These are phyloP conservation scores for Seladonia tumulorum DNA, from an alignment of 2,888 invertebrate species.

Conservation along the genomic window DNA sequence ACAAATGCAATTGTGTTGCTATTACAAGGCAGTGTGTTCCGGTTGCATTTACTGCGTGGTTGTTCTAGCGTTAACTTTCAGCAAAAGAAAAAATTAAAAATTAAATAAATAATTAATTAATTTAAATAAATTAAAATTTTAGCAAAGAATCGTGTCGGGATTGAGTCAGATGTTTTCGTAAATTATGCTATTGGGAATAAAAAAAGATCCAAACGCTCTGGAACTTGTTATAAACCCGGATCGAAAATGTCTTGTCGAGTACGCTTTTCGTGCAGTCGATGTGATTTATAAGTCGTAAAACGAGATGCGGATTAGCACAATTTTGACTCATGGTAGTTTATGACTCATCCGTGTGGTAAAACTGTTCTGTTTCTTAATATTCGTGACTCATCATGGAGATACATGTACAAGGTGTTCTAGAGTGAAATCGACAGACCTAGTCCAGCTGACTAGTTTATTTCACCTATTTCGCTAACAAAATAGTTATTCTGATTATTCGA, in stretches of 20 bases:
- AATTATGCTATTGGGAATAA: not conserved
- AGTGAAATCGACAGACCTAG: not conserved
- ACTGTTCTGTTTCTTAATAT: conserved; percentile 6
- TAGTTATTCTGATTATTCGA: not conserved
- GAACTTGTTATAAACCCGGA: not conserved
- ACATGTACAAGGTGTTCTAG: not conserved
- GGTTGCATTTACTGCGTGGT: too few relatives aligned
- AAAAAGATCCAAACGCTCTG: not conserved
- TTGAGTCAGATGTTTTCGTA: too few relatives aligned
- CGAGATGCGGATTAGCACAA: not conserved
- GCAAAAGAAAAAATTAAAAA: too few relatives aligned
- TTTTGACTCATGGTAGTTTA: not conserved
- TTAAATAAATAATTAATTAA: too few relatives aligned
- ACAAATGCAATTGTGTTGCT: too few relatives aligned
- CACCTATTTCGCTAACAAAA: not conserved
- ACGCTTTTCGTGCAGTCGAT: not conserved
- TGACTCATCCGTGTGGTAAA: not conserved
- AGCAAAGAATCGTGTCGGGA: too few relatives aligned
- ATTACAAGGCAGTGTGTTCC: too few relatives aligned
- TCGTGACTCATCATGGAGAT: conserved; percentile 1
- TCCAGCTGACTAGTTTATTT: not conserved
- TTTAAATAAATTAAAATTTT: too few relatives aligned
- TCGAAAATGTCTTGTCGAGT: not conserved
- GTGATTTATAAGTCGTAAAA: not conserved
- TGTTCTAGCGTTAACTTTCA: too few relatives aligned